Evolutionary conservation across 1,140 invertebrate species (phyloP), one percentile per base, ranked within the genome.

Genomic region (Zaprionus camerounensis): DNA sequence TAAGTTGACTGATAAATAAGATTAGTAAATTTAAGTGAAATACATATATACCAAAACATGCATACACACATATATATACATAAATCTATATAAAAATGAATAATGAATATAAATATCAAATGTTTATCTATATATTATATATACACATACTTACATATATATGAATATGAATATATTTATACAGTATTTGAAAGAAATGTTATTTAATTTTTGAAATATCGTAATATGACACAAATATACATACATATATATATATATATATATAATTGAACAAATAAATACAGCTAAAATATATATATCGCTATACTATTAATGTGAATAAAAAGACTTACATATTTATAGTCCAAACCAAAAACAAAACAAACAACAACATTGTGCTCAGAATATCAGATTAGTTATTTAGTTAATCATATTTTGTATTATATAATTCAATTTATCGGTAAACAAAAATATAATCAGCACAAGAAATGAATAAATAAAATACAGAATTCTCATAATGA

Each of bases 311-410:
- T 86, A 79, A 82, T 87, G 82, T 86, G 82, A 86, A 88, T 82
- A 79, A 81, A 75, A 88, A 87, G 84, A 87, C 84, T 87, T 83
- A 82, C 87, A 87, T 69, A 78, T 73, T 78, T 78, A 83, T 75
- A 81, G 68, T 80, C 41, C 6, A 3, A 46, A 9, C n/a, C 73
- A 83, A 81, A 34, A 80, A 81, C 6, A 31, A 28, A 83, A 81
- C 7, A 80, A 81, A 83, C 71, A 31, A 80, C 78, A 46, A 24
- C 49, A 72, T 72, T 68, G 63, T 68, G 64, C 63, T 65, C 61
- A 64, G 46, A 69, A 68, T 65, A 63, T 71, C 71, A 81, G 41
- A 74, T 17, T 65, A 56, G 9, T 53, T 28, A 24, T 46, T 22
- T 28, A 80, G 20, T 7, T 22, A 38, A 64, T 22, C 28, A 24